Evolutionary conservation across 2,888 invertebrate species (phyloP), one percentile per base, ranked within the genome.

Genomic region (Eueremaeus valkanovi): DNA sequence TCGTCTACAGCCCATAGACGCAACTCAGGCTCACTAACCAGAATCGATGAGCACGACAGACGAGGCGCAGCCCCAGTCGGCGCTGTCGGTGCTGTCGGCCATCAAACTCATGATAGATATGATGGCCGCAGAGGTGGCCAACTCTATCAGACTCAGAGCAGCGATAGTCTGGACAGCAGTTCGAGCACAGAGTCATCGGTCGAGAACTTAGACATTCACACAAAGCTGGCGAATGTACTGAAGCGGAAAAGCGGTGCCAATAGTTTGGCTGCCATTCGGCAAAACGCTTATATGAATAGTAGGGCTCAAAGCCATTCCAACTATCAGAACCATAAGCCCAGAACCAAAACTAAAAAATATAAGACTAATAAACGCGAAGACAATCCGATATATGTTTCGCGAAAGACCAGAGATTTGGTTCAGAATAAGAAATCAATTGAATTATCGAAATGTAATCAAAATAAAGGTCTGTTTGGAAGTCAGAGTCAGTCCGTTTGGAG

Each of bases 401-500:
- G 27, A 27, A 31, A 33, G 1, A 18, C 18, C n/a, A 63, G n/a
- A 63, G 61, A 63, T 63, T 31, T 63, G 18, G 33, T n/a, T 1
- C 27, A 58, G 13, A 58, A 58, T 33, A 31, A 63, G 6, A 63
- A 31, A 68, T 21, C 40, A 42, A 42, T 40, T 55, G 13, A 29
- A 21, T 51, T 51, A 51, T 51, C 27, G n/a, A 31, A 61, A 61
- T 24, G 24, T 24, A 55, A n/a, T 21, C 27, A 27, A 55, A 55
- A 55, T n/a, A n/a, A n/a, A n/a, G n/a, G 9, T 68, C 8, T 68
- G 68, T 68, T 42, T 40, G 68, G 21, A 31, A 68, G 21, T 42
- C 68, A 36, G n/a, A 68, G 68, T 42, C 68, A 68, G 42, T 68
- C 68, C 42, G 68, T 68, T 68, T 68, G 68, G 68, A 68, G 68